phyloP scores from a whole-genome alignment of 2,797 vertebrate species.

The Poeciliopsis turneri region DNA sequence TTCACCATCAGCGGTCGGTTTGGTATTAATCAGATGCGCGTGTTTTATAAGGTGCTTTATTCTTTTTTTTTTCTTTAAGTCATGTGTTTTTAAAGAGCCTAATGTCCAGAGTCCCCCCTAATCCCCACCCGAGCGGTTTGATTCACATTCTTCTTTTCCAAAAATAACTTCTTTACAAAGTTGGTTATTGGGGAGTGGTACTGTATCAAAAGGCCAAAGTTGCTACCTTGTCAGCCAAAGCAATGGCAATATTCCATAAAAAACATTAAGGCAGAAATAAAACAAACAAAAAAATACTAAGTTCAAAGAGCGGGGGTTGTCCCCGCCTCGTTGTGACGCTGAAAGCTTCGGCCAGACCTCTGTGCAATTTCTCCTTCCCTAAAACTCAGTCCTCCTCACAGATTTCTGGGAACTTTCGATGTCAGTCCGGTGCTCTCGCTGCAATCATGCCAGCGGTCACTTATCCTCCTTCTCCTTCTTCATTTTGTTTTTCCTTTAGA shows the following conservation, averaged over 20 bases:
- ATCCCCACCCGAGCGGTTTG: constrained; percentile 57
- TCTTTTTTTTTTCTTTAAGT: constrained; percentile 44
- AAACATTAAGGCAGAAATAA: constrained; percentile 72
- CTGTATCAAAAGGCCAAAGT: constrained; percentile 67
- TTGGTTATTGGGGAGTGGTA: constrained; percentile 55
- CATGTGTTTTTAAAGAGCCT: constrained; percentile 64
- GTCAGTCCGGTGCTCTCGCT: constrained; percentile 41
- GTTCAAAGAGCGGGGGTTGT: constrained; percentile 52
- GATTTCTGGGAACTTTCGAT: constrained; percentile 40
- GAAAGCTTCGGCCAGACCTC: constrained; percentile 68
- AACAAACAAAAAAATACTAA: constrained; percentile 47
- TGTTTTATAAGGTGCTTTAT: constrained; percentile 81
- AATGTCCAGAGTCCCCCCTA: constrained; percentile 70
- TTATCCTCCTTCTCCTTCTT: background rate
- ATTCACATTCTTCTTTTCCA: constrained; percentile 75
- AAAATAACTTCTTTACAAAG: constrained; percentile 64
- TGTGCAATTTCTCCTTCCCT: constrained; percentile 64
- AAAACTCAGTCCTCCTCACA: constrained; percentile 56
- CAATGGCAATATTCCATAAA: constrained; percentile 59
- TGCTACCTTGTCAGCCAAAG: constrained; percentile 69
- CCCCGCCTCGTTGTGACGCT: constrained; percentile 55
- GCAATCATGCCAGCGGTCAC: constrained; percentile 21
- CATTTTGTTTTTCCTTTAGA: background rate
- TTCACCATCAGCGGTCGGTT: constrained; percentile 81
- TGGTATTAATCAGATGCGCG: constrained; percentile 74